Percentiles rank a stretch among this genome's conserved stretches.
These are phyloP conservation scores for Nicator chloris DNA, from an alignment of 2,113 vertebrate genomes.

Conservation along the genomic window DNA sequence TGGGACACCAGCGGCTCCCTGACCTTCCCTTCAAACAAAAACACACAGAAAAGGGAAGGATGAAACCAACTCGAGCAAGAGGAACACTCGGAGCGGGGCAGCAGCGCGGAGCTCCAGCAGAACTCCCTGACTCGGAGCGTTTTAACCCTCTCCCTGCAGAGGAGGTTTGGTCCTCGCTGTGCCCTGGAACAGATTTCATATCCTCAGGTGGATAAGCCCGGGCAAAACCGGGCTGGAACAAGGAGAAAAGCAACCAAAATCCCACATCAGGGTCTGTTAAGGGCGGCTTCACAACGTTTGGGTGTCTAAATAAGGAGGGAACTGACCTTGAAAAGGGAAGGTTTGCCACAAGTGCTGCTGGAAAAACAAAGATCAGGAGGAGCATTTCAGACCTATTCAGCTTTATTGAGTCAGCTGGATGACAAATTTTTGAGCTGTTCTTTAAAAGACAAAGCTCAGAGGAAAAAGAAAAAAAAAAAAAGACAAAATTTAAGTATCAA, in stretches of 20 bases:
- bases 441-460: not conserved
- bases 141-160: not conserved
- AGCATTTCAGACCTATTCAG: not conserved
- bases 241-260: not conserved
- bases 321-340: not conserved
- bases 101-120: not conserved
- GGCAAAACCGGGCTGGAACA: not conserved
- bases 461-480: no score
- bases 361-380: no score
- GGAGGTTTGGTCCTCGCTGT: not conserved
- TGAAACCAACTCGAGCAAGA: slow-evolving; percentile 24
- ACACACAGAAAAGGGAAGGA: slow-evolving; percentile 48
- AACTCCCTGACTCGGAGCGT: accelerated
- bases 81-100: not conserved
- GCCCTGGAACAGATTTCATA: not conserved
- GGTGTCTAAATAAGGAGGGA: not conserved
- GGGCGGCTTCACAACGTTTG: not conserved
- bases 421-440: not conserved
- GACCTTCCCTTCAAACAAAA: slow-evolving; percentile 67
- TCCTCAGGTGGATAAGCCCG: not conserved
- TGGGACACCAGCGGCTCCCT: not conserved
- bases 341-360: not conserved
- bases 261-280: accelerated
- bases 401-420: not conserved
- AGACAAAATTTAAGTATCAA: not conserved